Evolutionary conservation across 2,113 vertebrate species (phyloP), one percentile per base, ranked within the genome.

Genomic region (Suncus etruscus): DNA sequence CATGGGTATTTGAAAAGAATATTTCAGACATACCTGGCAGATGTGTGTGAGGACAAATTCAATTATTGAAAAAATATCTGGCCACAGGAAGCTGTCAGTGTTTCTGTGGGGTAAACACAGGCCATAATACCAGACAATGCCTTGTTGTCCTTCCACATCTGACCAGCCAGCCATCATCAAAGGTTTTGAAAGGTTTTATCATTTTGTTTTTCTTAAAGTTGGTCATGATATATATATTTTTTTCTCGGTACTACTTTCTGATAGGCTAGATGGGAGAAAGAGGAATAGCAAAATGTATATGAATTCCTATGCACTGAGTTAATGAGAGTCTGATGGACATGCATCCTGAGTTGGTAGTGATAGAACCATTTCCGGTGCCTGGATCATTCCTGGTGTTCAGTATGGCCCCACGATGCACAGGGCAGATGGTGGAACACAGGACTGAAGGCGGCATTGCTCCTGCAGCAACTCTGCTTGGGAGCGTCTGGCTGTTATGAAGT

Each of bases 261-360:
- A 82, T 91, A 61, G 89, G 94, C 90, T 48, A 18, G 83, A 86
- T 72, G 77, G 51, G 78, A 89, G 82, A 29, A n/a, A 80, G 73
- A 20, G 69, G 86, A 74, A 81, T 91, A 50, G 94, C 87, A 90
- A 94, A 93, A 70, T 58, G 94, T 27, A 4, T 94, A 86, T 84
- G 92, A 91, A 22, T 39, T 95, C 93, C 92, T 51, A 29, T 95
- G 95, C 95, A 32, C 91, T 83, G 32, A 22, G 86, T 86, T 92
- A 91, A 74, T 94, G 95, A 88, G 93, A 85, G 2, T 83, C 85
- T 94, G 39, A 54, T 78, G 73, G 93, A 70, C 51, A 93, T 3
- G 22, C 88, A 94, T 70, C 91, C 92, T 83, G 96, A 97, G 97
- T 96, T 98, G 98, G 98, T 98, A 98, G 98, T 97, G 98, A 98